Evolutionary conservation across 2,113 vertebrate species (phyloP).

Genomic region (Calyptommatus sinebrachiatus): DNA sequence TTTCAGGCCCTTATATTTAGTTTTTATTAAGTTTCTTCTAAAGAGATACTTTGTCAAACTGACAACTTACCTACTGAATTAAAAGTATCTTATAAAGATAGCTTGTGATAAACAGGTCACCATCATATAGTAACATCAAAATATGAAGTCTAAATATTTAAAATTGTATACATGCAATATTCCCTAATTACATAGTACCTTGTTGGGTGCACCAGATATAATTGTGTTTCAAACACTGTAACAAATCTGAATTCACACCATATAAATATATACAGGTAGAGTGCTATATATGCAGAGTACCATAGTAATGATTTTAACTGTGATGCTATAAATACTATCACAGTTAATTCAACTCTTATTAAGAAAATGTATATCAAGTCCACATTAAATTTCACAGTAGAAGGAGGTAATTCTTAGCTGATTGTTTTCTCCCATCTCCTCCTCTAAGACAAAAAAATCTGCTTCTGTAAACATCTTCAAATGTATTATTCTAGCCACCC

Average conservation of each 20-base stretch:
- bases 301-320: conserved; percentile 60
- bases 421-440: conserved; percentile 50
- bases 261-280: conserved; percentile 64
- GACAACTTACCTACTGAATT: conserved; percentile 64
- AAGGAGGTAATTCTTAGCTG: conserved; percentile 63
- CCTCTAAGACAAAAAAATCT: conserved; percentile 54
- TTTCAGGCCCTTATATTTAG: conserved; percentile 56
- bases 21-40: conserved; percentile 62
- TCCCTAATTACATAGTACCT: conserved; percentile 67
- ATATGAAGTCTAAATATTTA: conserved; percentile 70
- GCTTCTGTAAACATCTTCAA: conserved; percentile 75
- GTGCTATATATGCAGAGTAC: conserved; percentile 65
- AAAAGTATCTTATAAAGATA: conserved; percentile 80
- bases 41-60: conserved; percentile 63
- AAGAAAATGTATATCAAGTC: conserved; percentile 56
- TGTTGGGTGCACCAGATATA: conserved; percentile 66
- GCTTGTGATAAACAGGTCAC: conserved; percentile 70
- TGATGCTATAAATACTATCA: conserved; percentile 63
- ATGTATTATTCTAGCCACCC: conserved; percentile 65
- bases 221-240: conserved; percentile 72
- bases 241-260: conserved; percentile 64
- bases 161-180: conserved; percentile 69
- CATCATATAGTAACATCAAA: conserved; percentile 72
- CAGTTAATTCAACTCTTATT: conserved; percentile 64
- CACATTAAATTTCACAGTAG: conserved; percentile 68